phyloP scores from a whole-genome alignment of 1,140 invertebrate species.

The Drosophila jambulina region DNA sequence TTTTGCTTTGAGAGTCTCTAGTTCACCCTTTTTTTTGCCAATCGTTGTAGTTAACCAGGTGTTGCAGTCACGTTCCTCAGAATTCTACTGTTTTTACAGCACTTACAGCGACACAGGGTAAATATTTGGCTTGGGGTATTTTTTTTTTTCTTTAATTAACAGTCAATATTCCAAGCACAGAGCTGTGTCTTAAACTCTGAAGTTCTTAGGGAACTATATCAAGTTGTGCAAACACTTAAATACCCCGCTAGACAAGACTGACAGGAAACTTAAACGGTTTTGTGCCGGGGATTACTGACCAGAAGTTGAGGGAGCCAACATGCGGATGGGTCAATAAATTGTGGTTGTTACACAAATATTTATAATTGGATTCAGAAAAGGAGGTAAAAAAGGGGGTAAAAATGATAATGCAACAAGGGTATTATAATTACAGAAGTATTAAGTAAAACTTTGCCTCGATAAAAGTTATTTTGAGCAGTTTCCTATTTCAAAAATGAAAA shows the following conservation, averaged over 20 bases:
- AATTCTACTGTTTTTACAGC: constrained; percentile 41
- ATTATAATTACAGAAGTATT: not conserved
- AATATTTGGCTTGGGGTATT: constrained; percentile 58
- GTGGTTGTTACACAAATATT: not conserved
- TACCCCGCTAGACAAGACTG: constrained; percentile 15
- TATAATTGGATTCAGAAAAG: not conserved
- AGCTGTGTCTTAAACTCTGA: constrained; percentile 5
- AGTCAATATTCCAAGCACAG: constrained; percentile 56
- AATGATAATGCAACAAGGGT: not conserved
- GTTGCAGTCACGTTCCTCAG: constrained; percentile 29
- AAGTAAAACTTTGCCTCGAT: not conserved
- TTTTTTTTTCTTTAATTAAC: constrained; percentile 65
- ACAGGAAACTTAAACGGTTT: constrained; percentile 20
- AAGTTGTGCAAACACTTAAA: constrained; percentile 41
- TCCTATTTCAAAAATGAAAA: no score
- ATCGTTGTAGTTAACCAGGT: constrained; percentile 22
- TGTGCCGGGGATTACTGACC: constrained; percentile 27
- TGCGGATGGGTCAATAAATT: constrained; percentile 15
- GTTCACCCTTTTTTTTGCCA: not conserved
- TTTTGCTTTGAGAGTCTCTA: not conserved
- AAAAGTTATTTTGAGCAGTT: no score
- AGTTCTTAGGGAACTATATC: constrained; percentile 53
- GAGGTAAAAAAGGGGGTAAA: not conserved
- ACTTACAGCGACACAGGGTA: constrained; percentile 41
- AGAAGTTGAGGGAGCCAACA: not conserved